Evolutionary conservation across 2,888 invertebrate genomes (phyloP).

Genomic region (Acrocyrtus sp.): DNA sequence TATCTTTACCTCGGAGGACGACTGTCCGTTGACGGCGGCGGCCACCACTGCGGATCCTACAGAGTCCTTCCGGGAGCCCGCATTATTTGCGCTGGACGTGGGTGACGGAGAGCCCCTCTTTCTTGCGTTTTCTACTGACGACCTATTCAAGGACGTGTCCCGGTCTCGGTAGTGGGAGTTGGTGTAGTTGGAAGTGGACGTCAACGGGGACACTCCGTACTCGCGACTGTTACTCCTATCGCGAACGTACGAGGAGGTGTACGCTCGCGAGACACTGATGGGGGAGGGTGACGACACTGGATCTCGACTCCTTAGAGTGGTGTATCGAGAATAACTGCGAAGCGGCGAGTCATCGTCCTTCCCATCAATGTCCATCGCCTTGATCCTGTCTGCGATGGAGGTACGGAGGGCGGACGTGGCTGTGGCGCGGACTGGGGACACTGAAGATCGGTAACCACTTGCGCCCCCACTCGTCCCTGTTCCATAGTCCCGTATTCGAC

Average conservation of each 20-base stretch:
- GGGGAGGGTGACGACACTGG: slow-evolving; percentile 23
- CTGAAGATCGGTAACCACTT: slow-evolving; percentile 49
- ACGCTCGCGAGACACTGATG: slow-evolving; percentile 17
- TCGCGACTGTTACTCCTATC: slow-evolving; percentile 61
- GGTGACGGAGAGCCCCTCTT: slow-evolving; percentile 47
- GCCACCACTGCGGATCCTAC: too few species aligned
- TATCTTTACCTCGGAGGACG: slow-evolving; percentile 57
- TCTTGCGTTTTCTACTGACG: slow-evolving; percentile 38
- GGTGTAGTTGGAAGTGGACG: slow-evolving; percentile 25
- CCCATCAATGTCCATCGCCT: slow-evolving; percentile 57
- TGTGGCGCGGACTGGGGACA: slow-evolving; percentile 58
- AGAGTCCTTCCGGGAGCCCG: slow-evolving; percentile 27
- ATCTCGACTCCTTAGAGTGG: slow-evolving; percentile 33
- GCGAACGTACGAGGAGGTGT: slow-evolving; percentile 44
- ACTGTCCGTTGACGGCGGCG: slow-evolving; percentile 9
- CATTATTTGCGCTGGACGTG: slow-evolving; percentile 18
- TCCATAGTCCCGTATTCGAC: slow-evolving; percentile 44
- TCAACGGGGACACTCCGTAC: slow-evolving; percentile 45
- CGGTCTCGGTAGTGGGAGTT: slow-evolving; percentile 39
- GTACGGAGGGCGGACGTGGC: slow-evolving; percentile 33
- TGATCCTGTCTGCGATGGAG: slow-evolving; percentile 54
- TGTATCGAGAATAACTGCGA: slow-evolving; percentile 39
- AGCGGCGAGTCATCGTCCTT: slow-evolving; percentile 45
- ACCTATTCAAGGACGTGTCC: slow-evolving; percentile 37
- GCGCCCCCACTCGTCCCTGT: slow-evolving; percentile 16